Base-by-base conservation (phyloP, 2,113 vertebrate species). In the Phoxinus phoxinus region DNA sequence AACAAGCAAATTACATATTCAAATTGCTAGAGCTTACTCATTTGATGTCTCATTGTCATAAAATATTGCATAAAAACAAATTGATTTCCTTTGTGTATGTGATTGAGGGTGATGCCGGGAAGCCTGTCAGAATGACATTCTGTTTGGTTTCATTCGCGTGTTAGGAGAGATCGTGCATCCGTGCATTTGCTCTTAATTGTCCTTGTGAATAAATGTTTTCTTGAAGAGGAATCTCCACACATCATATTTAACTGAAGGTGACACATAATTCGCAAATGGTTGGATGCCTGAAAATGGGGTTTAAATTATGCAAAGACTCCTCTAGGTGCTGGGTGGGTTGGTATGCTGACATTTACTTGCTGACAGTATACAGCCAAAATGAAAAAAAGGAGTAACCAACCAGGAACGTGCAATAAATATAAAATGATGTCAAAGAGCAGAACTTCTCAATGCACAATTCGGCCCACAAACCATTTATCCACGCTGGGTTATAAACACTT, bases 281-380 rank as follows among this genome's bases (percentile, higher is more conserved):
- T 81, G 61, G 71, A 86, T 69, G 61, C 37, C 27, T 13, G 74
- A 53, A 87, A 85, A 85, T 71, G n/a, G 73, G 25, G 65, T 82
- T 72, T 85, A 75, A 84, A 86, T 89, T 85, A 89, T 89, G 88
- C 83, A 89, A 58, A 82, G 72, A 30, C 78, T 79, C 86, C 72
- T 59, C 77, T 81, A 41, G 85, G 76, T 84, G 82, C 82, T 85
- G 35, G 41, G 63, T 46, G 21, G 21, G 61, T 75, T 76, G 27
- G n/a, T 72, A 65, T 35, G 85, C 71, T 63, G 86, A 89, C 77
- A 61, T 89, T 87, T 82, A 89, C 80, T 83, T 44, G 56, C 32
- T 6, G 25, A 75, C n/a, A 15, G 13, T 75, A 78, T 65, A 78
- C 72, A 78, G 59, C 12, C 7, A 6, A 56, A 85, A 61, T 56